phyloP scores from a whole-genome alignment of 2,888 invertebrate species.

The Drosophila phalerata region DNA sequence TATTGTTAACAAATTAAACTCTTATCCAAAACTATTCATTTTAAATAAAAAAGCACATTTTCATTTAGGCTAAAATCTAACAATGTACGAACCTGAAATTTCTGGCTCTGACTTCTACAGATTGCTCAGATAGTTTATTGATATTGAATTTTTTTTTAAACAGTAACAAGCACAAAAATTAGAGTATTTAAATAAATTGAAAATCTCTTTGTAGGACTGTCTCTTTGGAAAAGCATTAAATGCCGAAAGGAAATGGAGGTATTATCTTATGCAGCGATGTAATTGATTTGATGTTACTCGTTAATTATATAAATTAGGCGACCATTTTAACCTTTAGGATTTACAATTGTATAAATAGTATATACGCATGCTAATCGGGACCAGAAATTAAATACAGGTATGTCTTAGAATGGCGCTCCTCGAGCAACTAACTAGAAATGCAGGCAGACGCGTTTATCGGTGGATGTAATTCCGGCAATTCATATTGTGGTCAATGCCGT shows the following conservation, averaged over 20 bases:
- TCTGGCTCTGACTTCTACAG: background rate
- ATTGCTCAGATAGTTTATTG: conserved; percentile 8
- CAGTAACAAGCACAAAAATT: conserved; percentile 41
- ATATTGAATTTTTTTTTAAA: conserved; percentile 10
- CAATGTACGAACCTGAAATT: conserved; percentile 6
- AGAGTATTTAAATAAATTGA: conserved; percentile 22
- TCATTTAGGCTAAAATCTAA: conserved; percentile 12
- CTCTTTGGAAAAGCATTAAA: conserved; percentile 53
- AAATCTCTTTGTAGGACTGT: conserved; percentile 34
- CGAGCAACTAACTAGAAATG: conserved; percentile 41
- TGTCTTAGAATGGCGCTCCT: conserved; percentile 54
- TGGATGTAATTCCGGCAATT: conserved; percentile 36
- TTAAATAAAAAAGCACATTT: conserved; percentile 18
- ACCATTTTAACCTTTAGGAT: conserved; percentile 42
- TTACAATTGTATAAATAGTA: conserved; percentile 40
- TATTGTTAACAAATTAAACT: conserved; percentile 14
- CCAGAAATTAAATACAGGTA: conserved; percentile 64
- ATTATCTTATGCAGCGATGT: conserved; percentile 13
- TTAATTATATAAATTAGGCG: conserved; percentile 23
- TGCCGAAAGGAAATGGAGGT: conserved; percentile 31
- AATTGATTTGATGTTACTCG: conserved; percentile 29
- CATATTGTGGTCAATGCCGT: conserved; percentile 23
- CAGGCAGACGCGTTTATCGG: conserved; percentile 45
- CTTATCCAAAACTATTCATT: conserved; percentile 13
- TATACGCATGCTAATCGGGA: conserved; percentile 34